Base-by-base conservation (phyloP, 2,888 invertebrate genomes). In the Drosophila longiperda region DNA sequence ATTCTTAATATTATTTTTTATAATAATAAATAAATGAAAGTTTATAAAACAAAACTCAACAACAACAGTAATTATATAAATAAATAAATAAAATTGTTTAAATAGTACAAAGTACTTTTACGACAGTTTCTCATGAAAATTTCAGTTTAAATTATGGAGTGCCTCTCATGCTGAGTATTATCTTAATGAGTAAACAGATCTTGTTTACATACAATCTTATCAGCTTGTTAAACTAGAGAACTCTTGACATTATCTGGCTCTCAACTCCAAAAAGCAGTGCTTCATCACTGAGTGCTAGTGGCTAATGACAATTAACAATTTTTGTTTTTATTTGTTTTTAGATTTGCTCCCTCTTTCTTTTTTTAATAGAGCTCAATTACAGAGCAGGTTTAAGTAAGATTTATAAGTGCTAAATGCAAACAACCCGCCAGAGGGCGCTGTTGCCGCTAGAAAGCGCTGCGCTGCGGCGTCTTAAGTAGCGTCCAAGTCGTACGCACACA, bases 331-430 rank as follows among this genome's bases (percentile, higher is more conserved):
- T 15, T 45, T 20, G 20, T 40, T 9, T 4, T 40, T 7, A 29
- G 29, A 29, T 33, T 11, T 33, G 11, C 4, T 33, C 11, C 1
- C 0, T 17, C 3, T 7, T 77, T 82, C 77, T 84, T 82, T 82
- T 90, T 90, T 78, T 78, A 87, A 90, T 87, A 69, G 75, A 58
- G 75, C 66, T 73, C 89, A 90, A 87, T 87, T 90, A 90, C 78
- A 73, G 73, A 50, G 73, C 59, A 54, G 78, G 87, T 74, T 87
- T 83, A 88, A 88, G 79, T 75, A 79, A 86, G 90, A 90, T 87
- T 87, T 87, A 90, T 90, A 82, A 67, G 81, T 59, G 68, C 60
- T 33, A 50, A 73, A 54, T 29, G 61, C 36, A 73, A 55, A 52
- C 49, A 49, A 33, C 26, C 53, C 74, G 77, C 70, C 62, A 70